These are phyloP conservation scores for Brachyptera risi DNA, from an alignment of 2,888 invertebrate species.

Conservation along the genomic window DNA sequence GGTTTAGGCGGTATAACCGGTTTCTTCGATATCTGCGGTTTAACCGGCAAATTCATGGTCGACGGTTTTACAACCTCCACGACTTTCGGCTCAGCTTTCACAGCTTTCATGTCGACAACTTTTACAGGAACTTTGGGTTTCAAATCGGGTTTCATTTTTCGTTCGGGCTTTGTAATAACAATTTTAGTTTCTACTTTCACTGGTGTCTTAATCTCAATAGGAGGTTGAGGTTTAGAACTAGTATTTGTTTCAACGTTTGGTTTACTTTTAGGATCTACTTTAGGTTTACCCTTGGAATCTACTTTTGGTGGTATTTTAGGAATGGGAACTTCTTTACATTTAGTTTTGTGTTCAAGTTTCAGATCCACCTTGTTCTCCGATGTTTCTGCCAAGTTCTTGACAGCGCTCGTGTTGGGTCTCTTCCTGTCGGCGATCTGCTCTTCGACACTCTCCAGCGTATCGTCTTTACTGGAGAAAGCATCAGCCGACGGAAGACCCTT, in stretches of 20 bases:
- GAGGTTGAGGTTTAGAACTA: too few relatives aligned
- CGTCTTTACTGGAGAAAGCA: conserved; percentile 85
- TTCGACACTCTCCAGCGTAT: conserved; percentile 68
- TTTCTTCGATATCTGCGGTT: conserved; percentile 39
- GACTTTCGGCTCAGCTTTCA: neutral
- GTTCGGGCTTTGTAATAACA: too few relatives aligned
- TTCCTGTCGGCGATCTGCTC: conserved; percentile 41
- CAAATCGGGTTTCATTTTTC: too few relatives aligned
- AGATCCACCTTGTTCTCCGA: too few relatives aligned
- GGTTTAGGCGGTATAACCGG: conserved; percentile 44
- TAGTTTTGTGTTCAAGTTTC: too few relatives aligned
- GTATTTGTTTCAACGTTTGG: neutral
- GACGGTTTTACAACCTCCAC: neutral
- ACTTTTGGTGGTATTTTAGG: too few relatives aligned
- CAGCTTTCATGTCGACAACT: neutral
- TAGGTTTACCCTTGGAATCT: conserved; percentile 49
- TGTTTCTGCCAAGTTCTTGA: conserved; percentile 34
- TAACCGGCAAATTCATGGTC: conserved; percentile 31
- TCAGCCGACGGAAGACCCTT: conserved; percentile 76
- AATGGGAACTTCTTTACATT: too few relatives aligned
- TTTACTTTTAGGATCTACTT: conserved; percentile 40
- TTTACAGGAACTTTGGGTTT: too few relatives aligned
- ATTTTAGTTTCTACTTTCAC: too few relatives aligned
- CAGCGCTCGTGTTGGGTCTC: conserved; percentile 8
- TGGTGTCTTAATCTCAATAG: too few relatives aligned